phyloP scores from a whole-genome alignment of 1,140 invertebrate genomes.

The Steinernema khuongi region DNA sequence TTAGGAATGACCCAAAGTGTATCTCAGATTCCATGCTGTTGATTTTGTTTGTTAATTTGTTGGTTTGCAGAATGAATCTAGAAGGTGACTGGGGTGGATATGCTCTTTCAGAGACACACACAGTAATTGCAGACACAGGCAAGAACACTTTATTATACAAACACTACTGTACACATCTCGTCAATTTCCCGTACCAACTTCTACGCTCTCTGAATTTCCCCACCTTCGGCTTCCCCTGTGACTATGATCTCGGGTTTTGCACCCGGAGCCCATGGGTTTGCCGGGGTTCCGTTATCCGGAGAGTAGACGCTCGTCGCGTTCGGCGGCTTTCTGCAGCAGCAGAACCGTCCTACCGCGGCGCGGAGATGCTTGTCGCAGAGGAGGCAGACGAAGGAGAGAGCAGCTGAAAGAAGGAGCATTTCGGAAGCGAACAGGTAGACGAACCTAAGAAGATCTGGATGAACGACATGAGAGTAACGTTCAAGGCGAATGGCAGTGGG shows the following conservation, averaged over 20 bases:
- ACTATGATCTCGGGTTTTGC: not conserved
- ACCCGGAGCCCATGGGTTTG: not conserved
- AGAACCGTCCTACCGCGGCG: not conserved
- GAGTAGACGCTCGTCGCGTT: not conserved
- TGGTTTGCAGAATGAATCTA: no score
- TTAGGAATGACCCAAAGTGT: not conserved
- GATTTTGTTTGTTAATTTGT: not conserved
- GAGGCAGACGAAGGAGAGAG: not conserved
- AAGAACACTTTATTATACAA: no score
- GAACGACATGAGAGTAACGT: no score
- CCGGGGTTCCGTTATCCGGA: not conserved
- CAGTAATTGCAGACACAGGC: no score
- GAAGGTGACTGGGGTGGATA: no score
- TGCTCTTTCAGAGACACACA: no score
- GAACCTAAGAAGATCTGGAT: no score
- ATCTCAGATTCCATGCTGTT: not conserved
- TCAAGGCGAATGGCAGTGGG: no score
- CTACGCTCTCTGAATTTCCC: no score
- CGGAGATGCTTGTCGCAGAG: not conserved
- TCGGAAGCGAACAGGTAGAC: not conserved
- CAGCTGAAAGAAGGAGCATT: not conserved
- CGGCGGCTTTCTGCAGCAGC: not conserved
- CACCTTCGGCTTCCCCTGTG: not conserved
- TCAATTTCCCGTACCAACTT: no score
- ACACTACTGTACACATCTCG: no score